Evolutionary conservation across 2,797 vertebrate species (phyloP).

Genomic region (Gymnopithys bicolor): DNA sequence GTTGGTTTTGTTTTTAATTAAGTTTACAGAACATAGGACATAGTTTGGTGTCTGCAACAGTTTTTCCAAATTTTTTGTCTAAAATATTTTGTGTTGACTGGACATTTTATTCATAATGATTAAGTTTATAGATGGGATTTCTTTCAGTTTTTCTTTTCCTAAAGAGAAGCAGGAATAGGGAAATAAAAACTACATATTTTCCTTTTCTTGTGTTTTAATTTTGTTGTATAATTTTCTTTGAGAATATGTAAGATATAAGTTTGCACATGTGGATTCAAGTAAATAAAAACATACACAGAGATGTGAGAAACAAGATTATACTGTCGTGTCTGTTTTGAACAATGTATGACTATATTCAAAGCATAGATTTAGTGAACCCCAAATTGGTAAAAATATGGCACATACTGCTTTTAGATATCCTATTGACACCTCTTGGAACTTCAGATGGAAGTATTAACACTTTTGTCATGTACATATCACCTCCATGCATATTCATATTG

Average conservation of each 20-base stretch:
- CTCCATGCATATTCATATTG: conserved; percentile 34
- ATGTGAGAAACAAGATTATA: neutral
- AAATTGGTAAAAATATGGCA: conserved; percentile 13
- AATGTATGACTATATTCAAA: neutral
- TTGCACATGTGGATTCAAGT: neutral
- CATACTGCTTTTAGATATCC: conserved; percentile 23
- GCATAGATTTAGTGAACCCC: neutral
- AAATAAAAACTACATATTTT: neutral
- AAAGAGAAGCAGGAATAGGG: neutral
- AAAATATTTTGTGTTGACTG: neutral
- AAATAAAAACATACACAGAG: neutral
- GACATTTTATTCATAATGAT: neutral
- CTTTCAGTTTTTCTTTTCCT: neutral
- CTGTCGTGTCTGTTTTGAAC: neutral
- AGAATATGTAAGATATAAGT: neutral
- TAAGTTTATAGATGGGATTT: neutral
- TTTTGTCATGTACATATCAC: conserved; percentile 45
- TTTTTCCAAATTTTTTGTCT: neutral
- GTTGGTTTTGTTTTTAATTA: neutral
- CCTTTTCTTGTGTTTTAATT: neutral
- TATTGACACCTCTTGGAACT: conserved; percentile 34
- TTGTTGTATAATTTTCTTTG: neutral
- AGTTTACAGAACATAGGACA: neutral
- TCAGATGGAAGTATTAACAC: conserved; percentile 64
- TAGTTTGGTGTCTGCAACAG: neutral